Conservation (phyloP, 2,113 vertebrate genomes). For the Oxygymnocypris stewartii region DNA sequence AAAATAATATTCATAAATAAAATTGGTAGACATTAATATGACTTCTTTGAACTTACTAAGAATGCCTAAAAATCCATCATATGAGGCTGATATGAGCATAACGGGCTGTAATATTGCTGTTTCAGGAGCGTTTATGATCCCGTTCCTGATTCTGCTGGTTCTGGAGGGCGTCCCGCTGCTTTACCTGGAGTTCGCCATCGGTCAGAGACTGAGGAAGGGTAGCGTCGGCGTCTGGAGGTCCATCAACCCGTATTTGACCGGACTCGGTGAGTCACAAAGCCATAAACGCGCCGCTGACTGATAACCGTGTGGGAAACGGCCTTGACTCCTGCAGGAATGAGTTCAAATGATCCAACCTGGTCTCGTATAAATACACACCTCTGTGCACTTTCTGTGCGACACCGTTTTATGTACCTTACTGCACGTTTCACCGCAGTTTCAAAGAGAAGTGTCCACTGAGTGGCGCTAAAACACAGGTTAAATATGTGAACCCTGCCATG, state of each 20-base stretch:
- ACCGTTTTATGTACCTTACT: too few relatives aligned
- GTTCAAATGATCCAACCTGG: background rate
- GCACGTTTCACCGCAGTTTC: too few relatives aligned
- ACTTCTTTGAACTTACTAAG: too few relatives aligned
- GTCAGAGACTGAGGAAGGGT: conserved; percentile 89
- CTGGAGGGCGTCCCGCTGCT: conserved; percentile 92
- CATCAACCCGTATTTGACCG: conserved; percentile 84
- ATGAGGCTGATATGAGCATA: background rate
- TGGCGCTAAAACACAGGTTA: too few relatives aligned
- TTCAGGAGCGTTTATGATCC: conserved; percentile 97
- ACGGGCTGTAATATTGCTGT: background rate
- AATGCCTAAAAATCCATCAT: too few relatives aligned
- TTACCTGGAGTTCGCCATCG: conserved; percentile 93
- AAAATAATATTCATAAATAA: background rate
- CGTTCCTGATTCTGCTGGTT: conserved; percentile 92
- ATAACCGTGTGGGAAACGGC: background rate
- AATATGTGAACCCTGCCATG: too few relatives aligned
- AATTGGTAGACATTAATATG: background rate
- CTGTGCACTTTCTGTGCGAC: too few relatives aligned
- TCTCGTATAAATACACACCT: too few relatives aligned
- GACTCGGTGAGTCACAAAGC: conserved; percentile 80
- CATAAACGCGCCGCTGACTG: background rate
- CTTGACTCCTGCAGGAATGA: background rate
- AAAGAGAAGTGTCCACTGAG: too few relatives aligned
- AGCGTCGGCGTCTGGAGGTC: conserved; percentile 88